Conservation (phyloP, 2,113 vertebrate genomes). For the Megaceryle maxima region DNA sequence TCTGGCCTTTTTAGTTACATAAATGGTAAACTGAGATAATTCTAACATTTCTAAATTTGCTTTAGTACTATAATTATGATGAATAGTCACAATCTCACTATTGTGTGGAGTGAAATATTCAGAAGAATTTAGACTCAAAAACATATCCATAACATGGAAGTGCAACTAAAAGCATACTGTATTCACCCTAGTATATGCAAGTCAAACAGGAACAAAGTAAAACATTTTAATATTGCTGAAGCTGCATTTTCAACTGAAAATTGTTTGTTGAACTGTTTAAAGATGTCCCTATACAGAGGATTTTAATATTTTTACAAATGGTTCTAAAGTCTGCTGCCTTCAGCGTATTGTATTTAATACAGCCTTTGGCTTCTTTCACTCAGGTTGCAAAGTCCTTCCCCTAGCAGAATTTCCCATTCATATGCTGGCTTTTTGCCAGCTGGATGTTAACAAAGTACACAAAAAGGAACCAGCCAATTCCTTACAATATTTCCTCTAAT, state of each 20-base stretch:
- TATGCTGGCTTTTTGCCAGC: conserved; percentile 18
- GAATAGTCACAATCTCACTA: neutral
- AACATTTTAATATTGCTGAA: neutral
- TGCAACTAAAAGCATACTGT: neutral
- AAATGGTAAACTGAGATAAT: neutral
- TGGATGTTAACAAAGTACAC: conserved; percentile 51
- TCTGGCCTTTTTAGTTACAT: neutral
- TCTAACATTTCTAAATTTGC: neutral
- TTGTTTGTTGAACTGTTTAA: conserved; percentile 10
- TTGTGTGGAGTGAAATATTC: neutral
- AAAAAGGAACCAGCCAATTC: conserved; percentile 32
- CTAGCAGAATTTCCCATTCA: conserved; percentile 43
- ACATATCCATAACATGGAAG: neutral
- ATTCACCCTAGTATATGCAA: neutral
- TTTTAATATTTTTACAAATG: neutral
- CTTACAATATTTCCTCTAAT: conserved; percentile 50
- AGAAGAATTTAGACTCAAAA: neutral
- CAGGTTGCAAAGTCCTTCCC: conserved; percentile 1
- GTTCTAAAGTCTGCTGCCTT: neutral
- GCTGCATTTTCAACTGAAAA: conserved; percentile 6
- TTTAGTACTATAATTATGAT: neutral
- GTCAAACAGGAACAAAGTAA: neutral
- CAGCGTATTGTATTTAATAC: neutral
- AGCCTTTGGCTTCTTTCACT: neutral
- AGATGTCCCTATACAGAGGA: neutral